phyloP scores from a whole-genome alignment of 2,888 invertebrate species.

The Sipha maydis region DNA sequence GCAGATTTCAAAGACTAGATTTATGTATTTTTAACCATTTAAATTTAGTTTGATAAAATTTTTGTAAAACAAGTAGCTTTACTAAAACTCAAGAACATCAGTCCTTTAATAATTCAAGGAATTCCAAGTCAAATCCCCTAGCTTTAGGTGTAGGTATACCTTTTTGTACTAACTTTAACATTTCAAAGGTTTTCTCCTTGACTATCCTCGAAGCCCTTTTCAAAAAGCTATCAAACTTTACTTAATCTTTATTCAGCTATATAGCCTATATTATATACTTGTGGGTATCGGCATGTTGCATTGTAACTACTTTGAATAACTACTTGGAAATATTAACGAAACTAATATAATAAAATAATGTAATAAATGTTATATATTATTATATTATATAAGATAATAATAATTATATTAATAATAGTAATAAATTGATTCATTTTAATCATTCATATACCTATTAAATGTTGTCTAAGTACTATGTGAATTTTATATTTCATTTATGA shows the following conservation, averaged over 20 bases:
- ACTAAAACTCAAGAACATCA: constrained; percentile 26
- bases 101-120: constrained; percentile 36
- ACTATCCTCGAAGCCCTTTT: constrained; percentile 54
- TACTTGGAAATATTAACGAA: constrained; percentile 6
- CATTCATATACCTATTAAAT: too few relatives aligned
- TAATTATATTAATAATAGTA: neutral
- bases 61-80: neutral
- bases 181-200: constrained; percentile 60
- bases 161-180: constrained; percentile 54
- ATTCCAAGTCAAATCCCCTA: constrained; percentile 45
- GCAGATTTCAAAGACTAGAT: too few relatives aligned
- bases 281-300: constrained; percentile 27
- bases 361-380: neutral
- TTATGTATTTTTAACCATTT: neutral
- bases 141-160: constrained; percentile 24
- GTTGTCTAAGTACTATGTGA: too few relatives aligned
- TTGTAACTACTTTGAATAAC: constrained; percentile 10
- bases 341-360: neutral
- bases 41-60: neutral
- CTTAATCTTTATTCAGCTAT: constrained; percentile 50
- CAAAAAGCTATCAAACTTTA: constrained; percentile 52
- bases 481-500: neutral
- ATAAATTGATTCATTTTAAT: too few relatives aligned
- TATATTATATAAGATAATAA: neutral
- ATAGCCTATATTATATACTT: neutral